Evolutionary conservation across 2,113 vertebrate species (phyloP).

Genomic region (Labeo rohita): DNA sequence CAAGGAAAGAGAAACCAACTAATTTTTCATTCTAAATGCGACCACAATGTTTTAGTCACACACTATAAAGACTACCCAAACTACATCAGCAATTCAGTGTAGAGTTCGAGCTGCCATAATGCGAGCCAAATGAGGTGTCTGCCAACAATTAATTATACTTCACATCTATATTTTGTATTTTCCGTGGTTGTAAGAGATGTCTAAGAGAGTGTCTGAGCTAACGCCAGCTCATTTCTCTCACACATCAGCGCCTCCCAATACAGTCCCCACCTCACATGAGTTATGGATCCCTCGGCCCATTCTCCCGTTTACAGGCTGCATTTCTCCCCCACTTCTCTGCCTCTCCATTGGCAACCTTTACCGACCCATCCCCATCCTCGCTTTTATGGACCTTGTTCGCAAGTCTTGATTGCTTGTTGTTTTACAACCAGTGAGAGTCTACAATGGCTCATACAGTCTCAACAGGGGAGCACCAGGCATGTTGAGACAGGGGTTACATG

Average conservation of each 20-base stretch:
- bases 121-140: not conserved
- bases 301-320: slow-evolving; percentile 16
- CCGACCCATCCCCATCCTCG: slow-evolving; percentile 14
- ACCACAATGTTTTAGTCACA: slow-evolving; percentile 21
- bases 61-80: slow-evolving; percentile 11
- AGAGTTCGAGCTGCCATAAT: not conserved
- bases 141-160: slow-evolving; percentile 35
- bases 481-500: slow-evolving; percentile 35
- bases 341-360: slow-evolving; percentile 46
- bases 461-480: not conserved
- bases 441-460: not conserved
- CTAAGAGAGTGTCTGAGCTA: slow-evolving; percentile 23
- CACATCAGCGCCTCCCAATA: slow-evolving; percentile 47
- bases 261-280: slow-evolving; percentile 40
- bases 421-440: slow-evolving; percentile 42
- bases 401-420: slow-evolving; percentile 53
- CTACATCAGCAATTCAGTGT: not conserved
- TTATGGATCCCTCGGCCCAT: slow-evolving; percentile 34
- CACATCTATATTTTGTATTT: slow-evolving; percentile 28
- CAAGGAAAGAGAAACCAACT: not conserved
- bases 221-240: slow-evolving; percentile 47
- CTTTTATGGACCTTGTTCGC: slow-evolving; percentile 52
- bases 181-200: not conserved
- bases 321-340: slow-evolving; percentile 30
- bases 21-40: slow-evolving; percentile 4